phyloP scores from a whole-genome alignment of 2,113 vertebrate species.

The Cheirogaleus medius region DNA sequence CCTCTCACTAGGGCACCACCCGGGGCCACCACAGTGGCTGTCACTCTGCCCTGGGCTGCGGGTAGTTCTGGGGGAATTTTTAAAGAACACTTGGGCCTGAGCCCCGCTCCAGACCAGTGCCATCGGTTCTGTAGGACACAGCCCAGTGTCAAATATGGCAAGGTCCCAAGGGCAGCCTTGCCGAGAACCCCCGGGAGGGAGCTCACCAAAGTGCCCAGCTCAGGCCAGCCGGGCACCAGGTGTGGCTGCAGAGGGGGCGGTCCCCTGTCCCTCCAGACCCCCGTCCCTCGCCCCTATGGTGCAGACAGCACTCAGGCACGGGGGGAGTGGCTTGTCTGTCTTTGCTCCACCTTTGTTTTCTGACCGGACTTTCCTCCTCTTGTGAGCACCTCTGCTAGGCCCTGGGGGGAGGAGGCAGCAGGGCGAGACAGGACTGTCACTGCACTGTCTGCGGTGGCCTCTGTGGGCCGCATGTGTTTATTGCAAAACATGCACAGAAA shows the following conservation, averaged over 20 bases:
- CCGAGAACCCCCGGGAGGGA: not conserved
- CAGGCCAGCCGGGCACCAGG: no score
- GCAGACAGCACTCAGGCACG: not conserved
- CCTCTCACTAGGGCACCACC: fast-evolving
- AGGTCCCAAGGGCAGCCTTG: not conserved
- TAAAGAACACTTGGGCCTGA: no score
- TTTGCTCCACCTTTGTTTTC: not conserved
- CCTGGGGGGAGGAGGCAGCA: not conserved
- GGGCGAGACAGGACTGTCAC: not conserved
- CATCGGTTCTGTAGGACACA: no score
- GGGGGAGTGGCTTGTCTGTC: not conserved
- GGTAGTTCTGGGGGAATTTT: not conserved
- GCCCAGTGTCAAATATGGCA: fast-evolving
- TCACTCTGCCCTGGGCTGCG: not conserved
- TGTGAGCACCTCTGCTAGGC: not conserved
- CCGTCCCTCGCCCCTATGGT: not conserved
- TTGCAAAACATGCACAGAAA: not conserved
- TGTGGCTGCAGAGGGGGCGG: not conserved
- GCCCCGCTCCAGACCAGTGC: no score
- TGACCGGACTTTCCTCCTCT: not conserved
- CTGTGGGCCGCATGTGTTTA: not conserved
- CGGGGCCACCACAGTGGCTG: not conserved
- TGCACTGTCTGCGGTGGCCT: not conserved
- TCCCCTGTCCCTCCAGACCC: not conserved
- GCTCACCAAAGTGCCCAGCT: fast-evolving